Percentiles rank a stretch among this genome's conserved stretches.
These are phyloP conservation scores for Brachystomella parvula DNA, from an alignment of 1,140 invertebrate species.

Conservation along the genomic window DNA sequence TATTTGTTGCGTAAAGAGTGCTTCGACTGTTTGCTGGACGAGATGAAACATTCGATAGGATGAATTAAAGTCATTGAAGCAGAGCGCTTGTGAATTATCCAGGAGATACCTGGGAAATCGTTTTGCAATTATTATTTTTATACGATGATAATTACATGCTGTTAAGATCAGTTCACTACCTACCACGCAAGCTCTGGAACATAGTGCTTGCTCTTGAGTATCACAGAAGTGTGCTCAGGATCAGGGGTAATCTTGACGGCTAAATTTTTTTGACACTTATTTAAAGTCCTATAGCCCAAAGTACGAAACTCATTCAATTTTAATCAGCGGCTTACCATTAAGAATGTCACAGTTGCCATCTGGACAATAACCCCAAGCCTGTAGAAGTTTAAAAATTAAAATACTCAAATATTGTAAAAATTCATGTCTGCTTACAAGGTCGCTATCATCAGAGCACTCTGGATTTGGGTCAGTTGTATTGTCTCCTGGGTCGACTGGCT, in stretches of 20 bases:
- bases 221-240: too few relatives aligned
- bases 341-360: conserved; percentile 6
- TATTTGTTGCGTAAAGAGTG: conserved; percentile 15
- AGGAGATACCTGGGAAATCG: too few relatives aligned
- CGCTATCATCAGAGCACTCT: too few relatives aligned
- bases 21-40: conserved; percentile 16
- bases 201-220: too few relatives aligned
- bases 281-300: too few relatives aligned
- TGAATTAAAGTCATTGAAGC: conserved; percentile 20
- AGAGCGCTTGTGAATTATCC: conserved; percentile 15
- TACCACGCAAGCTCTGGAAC: conserved; percentile 21
- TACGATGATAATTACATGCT: too few relatives aligned
- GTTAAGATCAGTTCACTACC: too few relatives aligned
- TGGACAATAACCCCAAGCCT: conserved; percentile 1
- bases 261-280: too few relatives aligned
- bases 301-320: too few relatives aligned
- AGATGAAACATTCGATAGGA: conserved; percentile 22
- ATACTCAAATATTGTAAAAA: background rate
- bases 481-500: background rate
- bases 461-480: too few relatives aligned
- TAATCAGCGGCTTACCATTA: background rate
- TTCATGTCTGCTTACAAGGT: background rate
- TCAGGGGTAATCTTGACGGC: background rate
- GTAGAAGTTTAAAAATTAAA: background rate
- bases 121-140: too few relatives aligned